Evolutionary conservation across 92 coral and sea anemone species (phyloP), one percentile per base, ranked within the genome.

Genomic region (Diadumene lineata): DNA sequence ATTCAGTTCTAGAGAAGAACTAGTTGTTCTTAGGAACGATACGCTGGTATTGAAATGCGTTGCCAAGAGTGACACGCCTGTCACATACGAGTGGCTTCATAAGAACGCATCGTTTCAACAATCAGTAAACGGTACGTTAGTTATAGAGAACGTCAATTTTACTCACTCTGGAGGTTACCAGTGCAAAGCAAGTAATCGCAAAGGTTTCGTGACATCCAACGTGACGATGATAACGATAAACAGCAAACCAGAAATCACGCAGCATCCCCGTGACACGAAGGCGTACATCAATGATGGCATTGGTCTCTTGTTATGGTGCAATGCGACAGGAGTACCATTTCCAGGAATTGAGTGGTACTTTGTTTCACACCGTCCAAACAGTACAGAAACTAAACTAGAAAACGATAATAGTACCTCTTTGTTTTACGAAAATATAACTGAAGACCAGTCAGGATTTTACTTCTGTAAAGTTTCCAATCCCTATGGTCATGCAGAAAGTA

Each of bases 301-400:
- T n/a, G 84, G 79, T 0, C 84, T 69, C 16, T 60, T 38, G 57
- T 74, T 87, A 21, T 38, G 32, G 29, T 87, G 92, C 73, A 87
- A 87, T 48, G 85, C 77, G 23, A 87, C 92, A 15, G 92, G 82
- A 28, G 56, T 66, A 22, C 92, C 92, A 28, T 7, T 31, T 31
- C 92, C 92, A 22, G 70, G 26, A 7, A 69, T 83, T 43, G 76
- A 68, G 50, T 87, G 92, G 92, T 87, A 67, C 78, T 87, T 79
- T 70, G 56, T 69, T 22, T 70, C 87, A 0, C 64, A 51, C 6
- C 27, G 46, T 55, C 46, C 71, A 18, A 69, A 73, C 46, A 73
- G 72, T 34, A 50, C 75, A 18, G 56, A 50, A 58, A 23, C 68
- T 24, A 8, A 22, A n/a, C 28, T 74, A 43, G 18, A 60, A 16